Evolutionary conservation across 2,113 vertebrate species (phyloP).

Genomic region (Onychostoma macrolepis): DNA sequence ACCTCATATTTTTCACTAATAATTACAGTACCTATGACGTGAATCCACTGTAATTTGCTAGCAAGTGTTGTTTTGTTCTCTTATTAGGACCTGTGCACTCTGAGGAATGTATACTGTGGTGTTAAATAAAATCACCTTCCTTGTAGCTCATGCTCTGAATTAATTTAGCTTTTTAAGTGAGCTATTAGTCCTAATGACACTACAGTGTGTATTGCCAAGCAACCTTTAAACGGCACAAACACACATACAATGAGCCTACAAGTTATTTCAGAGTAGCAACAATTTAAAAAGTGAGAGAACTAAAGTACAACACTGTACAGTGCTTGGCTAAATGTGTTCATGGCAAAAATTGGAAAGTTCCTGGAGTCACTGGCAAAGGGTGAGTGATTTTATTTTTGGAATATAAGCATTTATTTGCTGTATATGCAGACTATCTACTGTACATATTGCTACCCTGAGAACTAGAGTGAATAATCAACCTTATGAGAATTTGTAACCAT

Average conservation of each 20-base stretch:
- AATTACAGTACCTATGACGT: neutral
- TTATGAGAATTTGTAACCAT: neutral
- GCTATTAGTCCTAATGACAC: conserved; percentile 31
- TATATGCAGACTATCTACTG: conserved; percentile 5
- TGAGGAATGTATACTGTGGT: neutral
- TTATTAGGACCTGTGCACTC: neutral
- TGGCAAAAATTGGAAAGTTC: neutral
- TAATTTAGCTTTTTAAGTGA: neutral
- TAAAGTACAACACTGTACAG: neutral
- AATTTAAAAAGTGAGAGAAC: neutral
- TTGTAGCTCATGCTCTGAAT: neutral
- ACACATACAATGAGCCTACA: neutral
- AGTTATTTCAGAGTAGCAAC: neutral
- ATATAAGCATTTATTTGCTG: neutral
- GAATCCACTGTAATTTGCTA: neutral
- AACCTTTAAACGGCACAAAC: neutral
- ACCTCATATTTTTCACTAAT: neutral
- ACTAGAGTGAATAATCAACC: neutral
- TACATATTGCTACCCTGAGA: conserved; percentile 3
- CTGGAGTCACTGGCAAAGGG: neutral
- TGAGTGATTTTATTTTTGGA: neutral
- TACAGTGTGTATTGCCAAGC: neutral
- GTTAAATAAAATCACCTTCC: neutral
- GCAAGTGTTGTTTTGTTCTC: neutral
- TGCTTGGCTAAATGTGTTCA: neutral